Percentiles rank a stretch among this genome's conserved stretches.
Evolutionary conservation across 2,888 invertebrate genomes (phyloP).

Genomic region (Rugalucina vietnamica): DNA sequence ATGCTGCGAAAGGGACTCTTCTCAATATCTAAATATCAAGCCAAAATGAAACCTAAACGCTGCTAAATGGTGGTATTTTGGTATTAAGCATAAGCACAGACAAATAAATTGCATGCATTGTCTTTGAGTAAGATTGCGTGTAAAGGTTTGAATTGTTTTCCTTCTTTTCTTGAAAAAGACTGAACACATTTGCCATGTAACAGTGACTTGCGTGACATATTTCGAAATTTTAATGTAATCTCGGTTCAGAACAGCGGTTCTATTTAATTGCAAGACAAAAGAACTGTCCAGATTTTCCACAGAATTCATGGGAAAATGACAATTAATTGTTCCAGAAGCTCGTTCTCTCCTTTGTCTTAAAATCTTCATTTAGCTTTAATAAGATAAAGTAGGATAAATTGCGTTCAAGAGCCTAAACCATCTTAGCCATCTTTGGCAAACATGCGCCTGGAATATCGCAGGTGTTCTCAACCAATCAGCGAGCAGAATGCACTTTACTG

Average conservation of each 20-base stretch:
- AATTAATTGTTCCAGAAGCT: neutral
- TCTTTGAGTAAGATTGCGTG: too few relatives aligned
- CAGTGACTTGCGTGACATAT: neutral
- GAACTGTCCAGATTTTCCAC: neutral
- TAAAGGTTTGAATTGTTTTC: too few relatives aligned
- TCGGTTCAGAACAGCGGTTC: neutral
- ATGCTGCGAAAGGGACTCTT: too few relatives aligned
- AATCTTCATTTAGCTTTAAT: neutral
- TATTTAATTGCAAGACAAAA: slow-evolving; percentile 8
- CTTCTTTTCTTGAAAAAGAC: too few relatives aligned
- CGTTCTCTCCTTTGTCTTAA: neutral
- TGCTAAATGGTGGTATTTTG: too few relatives aligned
- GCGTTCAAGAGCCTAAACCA: neutral
- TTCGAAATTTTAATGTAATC: neutral
- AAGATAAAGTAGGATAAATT: slow-evolving; percentile 14
- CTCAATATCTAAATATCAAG: too few relatives aligned
- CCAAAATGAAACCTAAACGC: too few relatives aligned
- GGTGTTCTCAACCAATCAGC: slow-evolving; percentile 56
- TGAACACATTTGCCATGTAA: neutral
- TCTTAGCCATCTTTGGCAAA: neutral
- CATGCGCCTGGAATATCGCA: slow-evolving; percentile 29
- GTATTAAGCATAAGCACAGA: too few relatives aligned
- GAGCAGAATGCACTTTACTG: slow-evolving; percentile 46
- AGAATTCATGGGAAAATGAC: neutral
- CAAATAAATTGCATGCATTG: too few relatives aligned